These are phyloP conservation scores for Ylistrum balloti DNA, from an alignment of 1,140 invertebrate species.

Conservation along the genomic window DNA sequence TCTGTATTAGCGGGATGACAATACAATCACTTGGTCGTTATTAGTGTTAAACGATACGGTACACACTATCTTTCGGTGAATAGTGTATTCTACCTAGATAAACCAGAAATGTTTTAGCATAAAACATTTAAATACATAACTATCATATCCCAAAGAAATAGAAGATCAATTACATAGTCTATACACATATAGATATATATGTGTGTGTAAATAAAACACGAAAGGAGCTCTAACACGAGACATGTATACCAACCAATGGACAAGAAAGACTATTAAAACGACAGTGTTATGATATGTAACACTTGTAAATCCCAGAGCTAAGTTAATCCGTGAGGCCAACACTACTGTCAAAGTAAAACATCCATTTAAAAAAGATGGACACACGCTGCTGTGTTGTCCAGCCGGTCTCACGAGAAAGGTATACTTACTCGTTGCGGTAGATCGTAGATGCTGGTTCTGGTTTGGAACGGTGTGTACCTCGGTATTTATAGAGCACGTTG, in stretches of 20 bases:
- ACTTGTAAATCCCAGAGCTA: conserved; percentile 3
- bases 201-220: neutral
- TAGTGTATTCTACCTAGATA: neutral
- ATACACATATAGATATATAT: neutral
- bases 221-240: neutral
- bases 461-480: neutral
- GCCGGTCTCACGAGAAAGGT: neutral
- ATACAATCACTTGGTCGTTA: neutral
- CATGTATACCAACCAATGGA: neutral
- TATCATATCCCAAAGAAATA: neutral
- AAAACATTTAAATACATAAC: neutral
- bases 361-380: neutral
- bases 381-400: neutral
- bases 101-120: neutral
- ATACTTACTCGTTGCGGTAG: conserved; percentile 31
- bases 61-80: no score
- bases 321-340: neutral
- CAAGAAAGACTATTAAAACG: neutral
- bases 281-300: neutral
- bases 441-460: conserved; percentile 32
- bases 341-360: neutral
- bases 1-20: neutral
- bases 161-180: no score
- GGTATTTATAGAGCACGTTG: conserved; percentile 12
- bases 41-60: no score